Evolutionary conservation across 2,113 vertebrate species (phyloP).

Genomic region (Hippocampus guttulatus): DNA sequence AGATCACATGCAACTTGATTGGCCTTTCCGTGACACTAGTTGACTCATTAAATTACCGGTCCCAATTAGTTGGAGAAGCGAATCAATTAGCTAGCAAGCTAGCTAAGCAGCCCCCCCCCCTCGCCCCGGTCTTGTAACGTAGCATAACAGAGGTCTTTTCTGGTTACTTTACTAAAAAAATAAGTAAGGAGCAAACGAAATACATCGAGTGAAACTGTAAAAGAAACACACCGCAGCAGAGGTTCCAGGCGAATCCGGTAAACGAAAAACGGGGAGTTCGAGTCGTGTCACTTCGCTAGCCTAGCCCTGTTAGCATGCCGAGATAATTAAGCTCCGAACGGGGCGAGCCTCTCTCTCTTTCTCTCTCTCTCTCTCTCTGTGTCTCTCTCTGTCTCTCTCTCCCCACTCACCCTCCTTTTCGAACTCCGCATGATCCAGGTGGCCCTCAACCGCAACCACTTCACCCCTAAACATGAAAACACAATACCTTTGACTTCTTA

Average conservation of each 20-base stretch:
- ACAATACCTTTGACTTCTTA: conserved; percentile 28
- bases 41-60: conserved; percentile 66
- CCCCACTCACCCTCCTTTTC: conserved; percentile 7
- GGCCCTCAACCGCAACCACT: conserved; percentile 35
- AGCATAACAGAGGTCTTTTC: conserved; percentile 57
- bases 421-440: conserved; percentile 54
- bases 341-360: conserved; percentile 19
- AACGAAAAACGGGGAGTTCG: conserved; percentile 11
- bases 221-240: not conserved
- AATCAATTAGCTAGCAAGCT: conserved; percentile 74
- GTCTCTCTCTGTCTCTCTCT: not conserved
- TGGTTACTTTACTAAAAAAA: not conserved
- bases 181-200: not conserved
- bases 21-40: conserved; percentile 21
- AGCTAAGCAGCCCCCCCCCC: conserved; percentile 33
- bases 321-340: conserved; percentile 68
- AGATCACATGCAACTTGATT: not conserved
- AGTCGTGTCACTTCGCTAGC: conserved; percentile 71
- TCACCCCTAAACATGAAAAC: conserved; percentile 12
- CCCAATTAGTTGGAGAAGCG: conserved; percentile 71
- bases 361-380: not conserved
- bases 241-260: conserved; percentile 6
- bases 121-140: conserved; percentile 30
- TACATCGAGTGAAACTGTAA: conserved; percentile 23
- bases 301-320: conserved; percentile 64